Evolutionary conservation across 2,888 invertebrate genomes (phyloP).

Genomic region (Himalopsyche anomala): DNA sequence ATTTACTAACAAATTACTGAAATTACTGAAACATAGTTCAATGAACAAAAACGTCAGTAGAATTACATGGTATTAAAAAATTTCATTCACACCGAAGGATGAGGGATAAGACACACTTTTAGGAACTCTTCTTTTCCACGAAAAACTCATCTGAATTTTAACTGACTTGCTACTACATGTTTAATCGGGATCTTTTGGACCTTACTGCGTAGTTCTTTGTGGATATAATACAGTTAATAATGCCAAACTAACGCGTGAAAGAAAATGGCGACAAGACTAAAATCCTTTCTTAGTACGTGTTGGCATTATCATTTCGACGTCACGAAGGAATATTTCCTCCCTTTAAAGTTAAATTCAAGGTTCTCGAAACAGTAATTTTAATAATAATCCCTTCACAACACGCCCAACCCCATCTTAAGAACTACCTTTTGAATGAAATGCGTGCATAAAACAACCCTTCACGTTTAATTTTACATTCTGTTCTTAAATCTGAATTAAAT

Average conservation of each 20-base stretch:
- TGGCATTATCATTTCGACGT: not conserved
- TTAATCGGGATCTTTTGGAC: not conserved
- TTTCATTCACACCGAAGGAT: too few relatives aligned
- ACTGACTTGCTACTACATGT: too few relatives aligned
- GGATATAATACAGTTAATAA: not conserved
- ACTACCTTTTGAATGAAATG: slow-evolving; percentile 12
- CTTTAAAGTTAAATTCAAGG: slow-evolving; percentile 25
- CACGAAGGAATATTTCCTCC: not conserved
- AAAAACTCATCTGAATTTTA: too few relatives aligned
- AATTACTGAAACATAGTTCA: too few relatives aligned
- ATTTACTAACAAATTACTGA: too few relatives aligned
- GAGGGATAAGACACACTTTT: too few relatives aligned
- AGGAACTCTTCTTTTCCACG: too few relatives aligned
- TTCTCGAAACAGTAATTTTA: not conserved
- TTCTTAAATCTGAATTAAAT: not conserved
- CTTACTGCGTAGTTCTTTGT: not conserved
- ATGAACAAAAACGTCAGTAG: too few relatives aligned
- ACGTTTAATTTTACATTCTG: not conserved
- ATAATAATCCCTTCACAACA: slow-evolving; percentile 15
- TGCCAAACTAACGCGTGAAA: not conserved
- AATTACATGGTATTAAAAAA: too few relatives aligned
- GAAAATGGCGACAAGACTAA: too few relatives aligned
- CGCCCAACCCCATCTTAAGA: not conserved
- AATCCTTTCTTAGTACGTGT: too few relatives aligned
- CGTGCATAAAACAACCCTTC: slow-evolving; percentile 5